Conservation (phyloP, 1,140 invertebrate genomes). For the Anastrepha ludens region DNA sequence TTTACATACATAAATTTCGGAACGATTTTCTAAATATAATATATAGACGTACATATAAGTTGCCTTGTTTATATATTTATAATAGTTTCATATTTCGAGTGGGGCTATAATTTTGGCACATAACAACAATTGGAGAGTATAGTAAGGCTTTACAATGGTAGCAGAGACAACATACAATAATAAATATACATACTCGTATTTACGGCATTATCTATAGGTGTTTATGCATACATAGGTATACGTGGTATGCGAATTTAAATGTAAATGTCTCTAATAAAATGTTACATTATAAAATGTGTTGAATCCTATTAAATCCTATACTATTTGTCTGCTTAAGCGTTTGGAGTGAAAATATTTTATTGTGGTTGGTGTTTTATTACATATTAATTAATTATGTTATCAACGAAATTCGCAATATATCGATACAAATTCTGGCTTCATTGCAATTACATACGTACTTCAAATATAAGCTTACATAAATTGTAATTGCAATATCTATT, state of each 20-base stretch:
- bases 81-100: neutral
- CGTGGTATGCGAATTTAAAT: too few species aligned
- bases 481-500: neutral
- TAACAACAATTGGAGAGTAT: slow-evolving; percentile 28
- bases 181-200: slow-evolving; percentile 8
- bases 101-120: slow-evolving; percentile 16
- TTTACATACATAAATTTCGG: neutral
- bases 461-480: neutral
- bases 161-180: neutral
- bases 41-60: neutral
- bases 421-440: too few species aligned
- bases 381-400: too few species aligned
- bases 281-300: too few species aligned
- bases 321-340: too few species aligned
- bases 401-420: too few species aligned
- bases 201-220: neutral
- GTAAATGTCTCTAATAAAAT: too few species aligned
- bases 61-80: neutral
- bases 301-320: too few species aligned
- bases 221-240: neutral
- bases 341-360: too few species aligned
- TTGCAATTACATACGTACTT: too few species aligned
- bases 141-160: neutral
- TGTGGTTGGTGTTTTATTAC: too few species aligned
- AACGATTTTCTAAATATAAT: slow-evolving; percentile 9